Evolutionary conservation across 1,140 invertebrate species (phyloP).

Genomic region (Drosophila yakuba): DNA sequence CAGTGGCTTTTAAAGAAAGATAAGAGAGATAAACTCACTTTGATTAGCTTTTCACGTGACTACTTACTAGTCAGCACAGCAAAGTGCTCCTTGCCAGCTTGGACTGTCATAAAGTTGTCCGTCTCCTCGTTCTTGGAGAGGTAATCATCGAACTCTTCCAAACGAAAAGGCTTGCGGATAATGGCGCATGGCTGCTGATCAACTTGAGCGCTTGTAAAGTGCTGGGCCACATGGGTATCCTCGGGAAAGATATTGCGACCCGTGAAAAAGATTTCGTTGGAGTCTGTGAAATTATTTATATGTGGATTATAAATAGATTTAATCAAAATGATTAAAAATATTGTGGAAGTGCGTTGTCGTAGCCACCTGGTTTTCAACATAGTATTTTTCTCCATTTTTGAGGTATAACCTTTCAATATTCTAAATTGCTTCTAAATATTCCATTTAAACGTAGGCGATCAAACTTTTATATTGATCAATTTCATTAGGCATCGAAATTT

Average conservation of each 20-base stretch:
- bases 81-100: slow-evolving; percentile 81
- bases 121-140: slow-evolving; percentile 75
- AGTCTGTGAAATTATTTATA: slow-evolving; percentile 47
- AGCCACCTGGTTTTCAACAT: too few relatives aligned
- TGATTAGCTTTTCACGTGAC: rapidly evolving
- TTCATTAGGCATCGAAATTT: too few relatives aligned
- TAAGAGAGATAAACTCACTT: rapidly evolving
- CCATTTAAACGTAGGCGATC: too few relatives aligned
- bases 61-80: slow-evolving; percentile 80
- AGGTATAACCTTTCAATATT: too few relatives aligned
- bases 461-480: too few relatives aligned
- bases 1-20: slow-evolving; percentile 38
- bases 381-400: too few relatives aligned
- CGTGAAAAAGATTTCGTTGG: slow-evolving; percentile 82
- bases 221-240: slow-evolving; percentile 69
- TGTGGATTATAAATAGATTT: background rate
- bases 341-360: too few relatives aligned
- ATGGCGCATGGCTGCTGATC: slow-evolving; percentile 64
- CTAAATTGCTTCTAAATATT: too few relatives aligned
- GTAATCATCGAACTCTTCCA: slow-evolving; percentile 80
- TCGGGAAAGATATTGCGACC: slow-evolving; percentile 78
- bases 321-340: too few relatives aligned
- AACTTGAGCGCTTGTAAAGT: slow-evolving; percentile 66
- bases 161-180: slow-evolving; percentile 76
- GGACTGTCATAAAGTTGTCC: slow-evolving; percentile 70